Conservation (phyloP, 2,797 vertebrate genomes). For the Gambelia wislizenii region DNA sequence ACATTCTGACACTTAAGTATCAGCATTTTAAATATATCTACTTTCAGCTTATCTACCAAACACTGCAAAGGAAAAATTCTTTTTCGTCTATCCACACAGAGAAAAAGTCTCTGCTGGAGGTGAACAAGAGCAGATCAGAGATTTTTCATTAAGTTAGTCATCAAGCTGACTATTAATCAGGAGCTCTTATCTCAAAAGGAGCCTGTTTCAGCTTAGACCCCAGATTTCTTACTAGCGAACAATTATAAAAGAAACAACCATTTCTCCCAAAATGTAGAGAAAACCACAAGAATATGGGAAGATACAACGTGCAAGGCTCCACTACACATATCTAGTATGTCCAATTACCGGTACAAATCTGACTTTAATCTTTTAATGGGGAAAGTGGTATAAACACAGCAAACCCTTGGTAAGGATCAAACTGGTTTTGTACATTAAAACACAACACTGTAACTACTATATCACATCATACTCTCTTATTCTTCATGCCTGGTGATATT, state of each 20-base stretch:
- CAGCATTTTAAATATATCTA: slow-evolving; percentile 21
- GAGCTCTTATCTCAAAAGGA: slow-evolving; percentile 33
- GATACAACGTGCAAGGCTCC: not conserved
- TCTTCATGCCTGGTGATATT: not conserved
- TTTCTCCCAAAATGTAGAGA: not conserved
- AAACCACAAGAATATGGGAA: not conserved
- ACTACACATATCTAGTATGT: not conserved
- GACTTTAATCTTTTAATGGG: not conserved
- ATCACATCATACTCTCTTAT: not conserved
- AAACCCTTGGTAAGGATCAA: not conserved
- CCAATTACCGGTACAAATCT: not conserved
- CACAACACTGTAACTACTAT: not conserved
- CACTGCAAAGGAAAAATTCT: slow-evolving; percentile 34
- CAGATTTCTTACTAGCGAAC: not conserved
- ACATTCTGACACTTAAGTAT: slow-evolving; percentile 22
- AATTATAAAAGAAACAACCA: slow-evolving; percentile 4
- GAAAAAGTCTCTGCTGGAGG: slow-evolving; percentile 55
- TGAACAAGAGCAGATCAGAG: slow-evolving; percentile 39
- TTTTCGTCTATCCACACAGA: slow-evolving; percentile 22
- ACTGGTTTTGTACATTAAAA: not conserved
- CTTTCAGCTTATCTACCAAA: slow-evolving; percentile 51
- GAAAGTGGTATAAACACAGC: not conserved
- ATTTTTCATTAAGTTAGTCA: slow-evolving; percentile 54
- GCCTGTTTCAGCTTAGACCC: not conserved
- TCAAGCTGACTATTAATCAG: slow-evolving; percentile 49